Base-by-base conservation (phyloP, 2,113 vertebrate genomes). In the Oriolus oriolus region DNA sequence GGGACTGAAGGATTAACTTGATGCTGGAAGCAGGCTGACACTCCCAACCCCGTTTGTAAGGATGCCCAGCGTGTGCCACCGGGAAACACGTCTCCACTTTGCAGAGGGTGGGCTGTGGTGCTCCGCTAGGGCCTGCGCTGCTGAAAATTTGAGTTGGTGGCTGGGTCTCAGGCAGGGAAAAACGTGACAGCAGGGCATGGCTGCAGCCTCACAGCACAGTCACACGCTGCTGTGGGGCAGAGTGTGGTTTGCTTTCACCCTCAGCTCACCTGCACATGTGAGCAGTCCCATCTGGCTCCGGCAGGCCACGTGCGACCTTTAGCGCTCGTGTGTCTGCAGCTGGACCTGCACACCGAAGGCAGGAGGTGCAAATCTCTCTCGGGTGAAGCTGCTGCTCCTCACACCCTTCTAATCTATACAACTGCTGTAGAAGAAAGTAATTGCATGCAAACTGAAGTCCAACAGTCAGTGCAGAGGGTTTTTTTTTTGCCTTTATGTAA, bases 281-380 rank as follows among this genome's bases (percentile, higher is more conserved):
- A 84, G 26, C 9, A 57, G 75, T 27, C 61, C 61, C 57, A 4
- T 1, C 66, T 24, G 77, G 61, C 52, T 47, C 52, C 4, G 18
- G 2, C 27, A 44, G 64, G 56, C 45, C 78, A 31, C 1, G 1
- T 5, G 61, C 6, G 37, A 35, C 0, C 0, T 15, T 71, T 3
- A 30, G 57, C 59, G 21, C 41, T 37, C 1, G 16, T 8, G 73
- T 24, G 26, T 56, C 77, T 76, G 77, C 81, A 82, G 60, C 71
- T 42, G 0, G 4, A 57, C 22, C 50, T 3, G 1, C 52, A 10
- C 3, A 0, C 39, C 10, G 33, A 74, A 64, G 59, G 15, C 18
- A 11, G 42, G 73, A 53, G 52, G 35, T 11, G 74, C 42, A 85
- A 85, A 54, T 13, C 33, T 61, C 57, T 54, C 65, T 11, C 49